Evolutionary conservation across 2,797 vertebrate genomes (phyloP), one percentile per base, ranked within the genome.

Genomic region (Myiotriccus ornatus): DNA sequence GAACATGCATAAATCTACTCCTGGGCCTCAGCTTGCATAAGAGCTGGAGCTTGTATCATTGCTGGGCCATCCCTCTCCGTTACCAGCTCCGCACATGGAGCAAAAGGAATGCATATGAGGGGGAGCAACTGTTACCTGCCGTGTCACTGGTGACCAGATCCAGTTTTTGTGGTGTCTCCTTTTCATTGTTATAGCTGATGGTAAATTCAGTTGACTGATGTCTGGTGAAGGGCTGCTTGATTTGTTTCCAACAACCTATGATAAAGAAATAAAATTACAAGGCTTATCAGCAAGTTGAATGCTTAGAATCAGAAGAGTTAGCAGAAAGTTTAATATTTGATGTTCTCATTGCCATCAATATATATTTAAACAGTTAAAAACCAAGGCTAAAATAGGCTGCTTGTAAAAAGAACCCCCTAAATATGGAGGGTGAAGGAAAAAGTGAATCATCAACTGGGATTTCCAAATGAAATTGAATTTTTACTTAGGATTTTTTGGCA

Each of bases 231-330:
- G 98, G 98, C 84, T 98, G 98, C 89, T 98, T 98, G 69, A 98
- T 98, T 96, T 98, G 98, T 78, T 98, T 98, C 98, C 98, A 99
- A 70, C 98, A 99, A 79, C 98, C 98, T 99, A 86, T 50, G 89
- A 96, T n/a, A 93, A 90, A 96, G 70, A 86, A 70, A 69, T 34
- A 63, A 83, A 84, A 89, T 47, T 20, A 65, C 39, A 88, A 85
- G 32, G 21, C 10, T 71, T 56, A 81, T 59, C 28, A 80, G 65
- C 44, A 90, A 90, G 57, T 64, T 44, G 68, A 84, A 81, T 68
- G 44, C 69, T 81, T 64, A 24, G 27, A 63, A 30, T 67, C 25
- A 56, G 62, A 75, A 76, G 46, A 37, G 59, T 82, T 82, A 87
- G 7, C 53, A 80, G 56, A 49, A 87, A 74, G 57, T 80, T 92